Evolutionary conservation across 2,888 invertebrate genomes (phyloP).

Genomic region (Clistopyga incitator): DNA sequence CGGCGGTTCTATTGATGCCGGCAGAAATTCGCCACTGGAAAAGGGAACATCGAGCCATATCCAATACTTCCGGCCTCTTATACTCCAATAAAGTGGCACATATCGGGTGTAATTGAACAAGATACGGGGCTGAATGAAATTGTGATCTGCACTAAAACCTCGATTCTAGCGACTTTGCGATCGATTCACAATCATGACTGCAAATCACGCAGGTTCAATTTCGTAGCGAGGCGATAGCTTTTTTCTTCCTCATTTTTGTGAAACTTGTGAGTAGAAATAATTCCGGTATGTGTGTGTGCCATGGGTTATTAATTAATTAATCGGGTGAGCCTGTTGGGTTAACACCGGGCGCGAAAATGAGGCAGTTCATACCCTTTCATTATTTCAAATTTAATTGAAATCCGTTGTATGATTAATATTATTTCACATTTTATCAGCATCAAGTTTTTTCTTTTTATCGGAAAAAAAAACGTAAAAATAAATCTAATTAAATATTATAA

Average conservation of each 20-base stretch:
- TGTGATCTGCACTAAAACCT: too few species aligned
- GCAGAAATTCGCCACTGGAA: conserved; percentile 27
- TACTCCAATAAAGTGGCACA: conserved; percentile 21
- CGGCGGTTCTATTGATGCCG: conserved; percentile 16
- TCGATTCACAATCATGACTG: neutral
- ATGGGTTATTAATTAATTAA: too few species aligned
- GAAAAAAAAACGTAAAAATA: too few species aligned
- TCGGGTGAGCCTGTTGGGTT: too few species aligned
- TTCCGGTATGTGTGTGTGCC: too few species aligned
- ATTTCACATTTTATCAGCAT: too few species aligned
- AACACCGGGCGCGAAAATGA: too few species aligned
- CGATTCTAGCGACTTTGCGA: neutral
- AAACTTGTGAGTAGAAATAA: too few species aligned
- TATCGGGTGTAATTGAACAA: neutral
- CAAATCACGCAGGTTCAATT: neutral
- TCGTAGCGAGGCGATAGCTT: neutral
- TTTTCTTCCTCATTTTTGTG: neutral
- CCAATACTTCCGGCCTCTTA: conserved; percentile 25
- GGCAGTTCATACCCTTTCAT: too few species aligned
- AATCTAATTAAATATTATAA: neutral
- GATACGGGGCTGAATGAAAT: neutral
- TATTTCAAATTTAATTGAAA: too few species aligned
- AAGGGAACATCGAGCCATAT: conserved; percentile 16
- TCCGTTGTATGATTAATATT: too few species aligned
- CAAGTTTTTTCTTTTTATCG: too few species aligned